Evolutionary conservation across 2,888 invertebrate genomes (phyloP), one percentile per base, ranked within the genome.

Genomic region (Cantharis rufa): DNA sequence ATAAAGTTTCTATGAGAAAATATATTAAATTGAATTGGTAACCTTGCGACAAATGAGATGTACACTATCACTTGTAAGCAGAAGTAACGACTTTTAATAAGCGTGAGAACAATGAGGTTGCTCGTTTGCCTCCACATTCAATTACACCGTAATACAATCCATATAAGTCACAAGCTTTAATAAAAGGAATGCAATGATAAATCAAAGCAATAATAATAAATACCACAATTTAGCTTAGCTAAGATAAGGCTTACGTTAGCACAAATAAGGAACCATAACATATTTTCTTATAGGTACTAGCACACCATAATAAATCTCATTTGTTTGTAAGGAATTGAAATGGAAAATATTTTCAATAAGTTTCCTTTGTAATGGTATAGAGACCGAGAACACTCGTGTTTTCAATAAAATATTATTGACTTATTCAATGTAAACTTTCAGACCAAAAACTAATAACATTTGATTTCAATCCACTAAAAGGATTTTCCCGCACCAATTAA

Each of bases 21-120:
- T n/a, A 48, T n/a, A 48, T 48, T 48, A 7, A 48, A 48, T 66
- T 66, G 24, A 66, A 66, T 18, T 24, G 13, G n/a, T 66, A 69
- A 71, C 79, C 79, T 79, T 79, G 79, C 78, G 78, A 78, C 79
- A 79, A 78, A 79, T 76, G 76, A 79, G 78, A 76, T 78, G 78
- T 73, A 75, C 74, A 70, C 71, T 70, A 71, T 76, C 70, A 71
- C 71, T 70, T 74, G 71, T 71, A 15, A 78, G 74, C 74, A 72
- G 71, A 74, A 79, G 76, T 74, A 76, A 79, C 76, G 78, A 76
- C 76, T 78, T 78, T 7, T 78, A 78, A 78, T 80, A 78, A 80
- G 76, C 80, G 80, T 78, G 80, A 76, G 76, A 77, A 80, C 80
- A 80, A 80, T 80, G 80, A 78, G 71, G 48, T 48, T n/a, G n/a